A percentile compares a stretch with the other conserved stretches of the same genome.
Evolutionary conservation across 2,113 vertebrate genomes (phyloP).

Genomic region (Caranx ignobilis): DNA sequence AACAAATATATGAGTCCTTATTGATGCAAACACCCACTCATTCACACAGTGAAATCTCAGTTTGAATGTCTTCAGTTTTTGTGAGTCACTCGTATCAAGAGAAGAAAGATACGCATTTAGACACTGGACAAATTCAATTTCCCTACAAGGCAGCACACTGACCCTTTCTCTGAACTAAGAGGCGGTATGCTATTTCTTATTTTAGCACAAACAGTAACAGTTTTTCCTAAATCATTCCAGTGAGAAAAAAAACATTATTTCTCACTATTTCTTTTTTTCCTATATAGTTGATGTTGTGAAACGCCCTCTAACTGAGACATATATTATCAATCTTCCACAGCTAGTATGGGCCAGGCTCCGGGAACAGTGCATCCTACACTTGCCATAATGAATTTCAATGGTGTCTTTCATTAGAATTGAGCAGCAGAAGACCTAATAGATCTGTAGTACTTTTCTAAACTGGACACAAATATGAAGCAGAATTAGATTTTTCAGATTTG

Average conservation of each 20-base stretch:
- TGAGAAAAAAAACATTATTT: not conserved
- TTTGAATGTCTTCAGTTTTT: too few relatives aligned
- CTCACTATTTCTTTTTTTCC: not conserved
- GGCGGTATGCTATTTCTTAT: not conserved
- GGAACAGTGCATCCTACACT: not conserved
- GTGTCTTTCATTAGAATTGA: not conserved
- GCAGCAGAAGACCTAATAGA: not conserved
- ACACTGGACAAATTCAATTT: not conserved
- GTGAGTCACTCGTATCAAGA: too few relatives aligned
- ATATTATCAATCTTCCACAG: not conserved
- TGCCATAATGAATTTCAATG: not conserved
- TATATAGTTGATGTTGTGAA: not conserved
- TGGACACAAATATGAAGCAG: not conserved
- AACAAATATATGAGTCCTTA: too few relatives aligned
- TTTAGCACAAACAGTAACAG: not conserved
- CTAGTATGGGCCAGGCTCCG: not conserved
- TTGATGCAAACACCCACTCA: too few relatives aligned
- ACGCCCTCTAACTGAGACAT: not conserved
- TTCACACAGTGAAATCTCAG: too few relatives aligned
- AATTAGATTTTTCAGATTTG: constrained; percentile 1
- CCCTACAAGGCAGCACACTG: constrained; percentile 5
- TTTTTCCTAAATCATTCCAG: not conserved
- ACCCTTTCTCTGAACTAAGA: not conserved
- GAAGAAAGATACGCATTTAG: too few relatives aligned
- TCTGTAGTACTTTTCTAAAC: not conserved